Evolutionary conservation across 2,113 vertebrate genomes (phyloP).

Genomic region (Oceanites oceanicus): DNA sequence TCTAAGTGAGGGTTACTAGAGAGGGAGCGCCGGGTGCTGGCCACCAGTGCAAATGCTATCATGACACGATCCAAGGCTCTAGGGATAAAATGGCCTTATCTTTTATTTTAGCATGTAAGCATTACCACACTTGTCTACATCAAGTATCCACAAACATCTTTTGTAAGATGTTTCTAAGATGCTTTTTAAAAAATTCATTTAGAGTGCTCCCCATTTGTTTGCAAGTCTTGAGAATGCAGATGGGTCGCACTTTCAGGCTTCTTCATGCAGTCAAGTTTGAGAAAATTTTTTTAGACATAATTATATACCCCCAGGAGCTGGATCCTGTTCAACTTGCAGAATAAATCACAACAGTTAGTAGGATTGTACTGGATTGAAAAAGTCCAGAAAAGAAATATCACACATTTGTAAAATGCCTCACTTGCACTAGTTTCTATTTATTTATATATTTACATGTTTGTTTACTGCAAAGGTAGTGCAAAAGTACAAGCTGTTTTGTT

Average conservation of each 20-base stretch:
- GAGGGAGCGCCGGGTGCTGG: neutral
- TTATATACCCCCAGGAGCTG: conserved; percentile 1
- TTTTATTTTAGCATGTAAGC: neutral
- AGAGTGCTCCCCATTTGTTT: neutral
- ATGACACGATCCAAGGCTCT: neutral
- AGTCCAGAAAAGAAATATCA: neutral
- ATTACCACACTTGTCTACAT: neutral
- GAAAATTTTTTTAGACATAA: neutral
- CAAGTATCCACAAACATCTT: neutral
- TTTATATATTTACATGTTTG: neutral
- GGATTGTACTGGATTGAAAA: neutral
- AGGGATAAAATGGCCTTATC: neutral
- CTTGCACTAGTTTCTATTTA: neutral
- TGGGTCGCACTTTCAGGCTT: neutral
- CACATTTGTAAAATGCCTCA: neutral
- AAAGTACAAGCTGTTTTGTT: neutral
- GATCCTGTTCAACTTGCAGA: neutral
- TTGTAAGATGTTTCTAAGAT: neutral
- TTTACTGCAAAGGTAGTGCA: neutral
- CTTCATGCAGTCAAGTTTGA: neutral
- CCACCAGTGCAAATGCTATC: neutral
- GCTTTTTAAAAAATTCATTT: neutral
- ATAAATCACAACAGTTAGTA: neutral
- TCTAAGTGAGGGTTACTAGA: neutral
- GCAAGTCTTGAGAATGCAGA: neutral